phyloP scores from a whole-genome alignment of 2,888 invertebrate species.

The Erebia ligea region DNA sequence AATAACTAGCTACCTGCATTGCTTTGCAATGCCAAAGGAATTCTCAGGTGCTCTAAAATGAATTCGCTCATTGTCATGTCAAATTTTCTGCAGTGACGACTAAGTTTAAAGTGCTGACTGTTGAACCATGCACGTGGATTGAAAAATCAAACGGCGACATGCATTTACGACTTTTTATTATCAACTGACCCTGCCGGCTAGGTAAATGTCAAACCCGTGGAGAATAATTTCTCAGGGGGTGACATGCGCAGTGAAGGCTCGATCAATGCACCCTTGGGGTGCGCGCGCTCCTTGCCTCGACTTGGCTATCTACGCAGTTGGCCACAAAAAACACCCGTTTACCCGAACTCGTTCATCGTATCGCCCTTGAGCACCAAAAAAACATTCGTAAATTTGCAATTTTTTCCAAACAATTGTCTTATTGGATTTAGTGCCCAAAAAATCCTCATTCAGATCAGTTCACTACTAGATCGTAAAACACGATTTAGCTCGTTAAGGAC shows the following conservation, averaged over 20 bases:
- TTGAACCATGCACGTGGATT: too few species aligned
- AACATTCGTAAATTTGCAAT: constrained; percentile 47
- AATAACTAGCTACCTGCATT: constrained; percentile 8
- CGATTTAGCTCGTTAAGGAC: constrained; percentile 70
- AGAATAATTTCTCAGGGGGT: constrained; percentile 55
- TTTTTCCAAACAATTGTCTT: constrained; percentile 39
- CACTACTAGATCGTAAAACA: constrained; percentile 37
- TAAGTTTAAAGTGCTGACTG: too few species aligned
- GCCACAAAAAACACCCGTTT: constrained; percentile 66
- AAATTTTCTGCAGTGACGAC: constrained; percentile 39
- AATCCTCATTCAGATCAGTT: constrained; percentile 49
- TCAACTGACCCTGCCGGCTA: constrained; percentile 44
- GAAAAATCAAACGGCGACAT: neutral
- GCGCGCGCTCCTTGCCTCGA: constrained; percentile 75
- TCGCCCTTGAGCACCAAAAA: constrained; percentile 63
- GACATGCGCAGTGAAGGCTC: constrained; percentile 74
- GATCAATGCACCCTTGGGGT: constrained; percentile 77
- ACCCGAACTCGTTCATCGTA: constrained; percentile 51
- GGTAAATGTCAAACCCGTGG: constrained; percentile 70
- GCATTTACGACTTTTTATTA: constrained; percentile 36
- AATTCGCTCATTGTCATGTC: constrained; percentile 34
- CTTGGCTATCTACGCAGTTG: constrained; percentile 75
- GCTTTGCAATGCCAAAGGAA: constrained; percentile 15
- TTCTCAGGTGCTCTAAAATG: neutral
- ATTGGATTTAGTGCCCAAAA: constrained; percentile 49